A percentile compares a stretch with the other conserved stretches of the same genome.
Evolutionary conservation across 2,888 invertebrate genomes (phyloP).

Genomic region (Brassicogethes aeneus): DNA sequence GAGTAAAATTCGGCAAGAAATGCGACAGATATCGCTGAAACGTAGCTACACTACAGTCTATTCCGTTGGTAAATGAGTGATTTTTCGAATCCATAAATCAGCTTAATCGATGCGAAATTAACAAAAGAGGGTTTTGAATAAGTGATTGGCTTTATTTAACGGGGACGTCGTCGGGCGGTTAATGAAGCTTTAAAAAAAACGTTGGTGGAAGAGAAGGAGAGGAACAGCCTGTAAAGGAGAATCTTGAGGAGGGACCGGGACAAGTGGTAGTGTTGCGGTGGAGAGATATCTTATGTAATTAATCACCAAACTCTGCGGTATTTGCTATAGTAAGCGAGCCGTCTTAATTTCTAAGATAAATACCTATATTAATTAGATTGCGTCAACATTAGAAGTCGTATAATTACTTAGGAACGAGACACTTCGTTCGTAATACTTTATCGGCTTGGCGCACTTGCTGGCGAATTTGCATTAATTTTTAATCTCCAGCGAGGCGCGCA

Average conservation of each 20-base stretch:
- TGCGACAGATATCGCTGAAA: too few species aligned
- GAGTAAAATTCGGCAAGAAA: slow-evolving; percentile 11
- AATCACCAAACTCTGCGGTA: slow-evolving; percentile 39
- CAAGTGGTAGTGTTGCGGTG: slow-evolving; percentile 13
- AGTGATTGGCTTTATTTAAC: too few species aligned
- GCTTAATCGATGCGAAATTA: too few species aligned
- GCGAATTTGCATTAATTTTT: slow-evolving; percentile 38
- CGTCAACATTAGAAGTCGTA: slow-evolving; percentile 40
- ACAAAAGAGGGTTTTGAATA: too few species aligned
- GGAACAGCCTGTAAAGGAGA: background rate
- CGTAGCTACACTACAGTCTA: too few species aligned
- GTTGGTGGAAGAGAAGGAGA: too few species aligned
- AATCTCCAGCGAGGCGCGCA: too few species aligned
- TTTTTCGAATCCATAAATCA: too few species aligned
- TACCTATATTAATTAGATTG: slow-evolving; percentile 41
- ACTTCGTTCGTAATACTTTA: slow-evolving; percentile 41
- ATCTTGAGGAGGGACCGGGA: background rate
- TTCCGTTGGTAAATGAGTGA: too few species aligned
- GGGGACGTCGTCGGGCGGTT: too few species aligned
- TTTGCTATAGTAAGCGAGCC: slow-evolving; percentile 39
- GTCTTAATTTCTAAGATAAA: slow-evolving; percentile 42
- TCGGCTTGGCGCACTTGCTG: slow-evolving; percentile 32
- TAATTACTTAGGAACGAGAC: slow-evolving; percentile 40
- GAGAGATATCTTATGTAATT: slow-evolving; percentile 38
- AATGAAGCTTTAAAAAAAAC: too few species aligned